Conservation (phyloP, 2,797 vertebrate genomes). For the Carcharodon carcharias region DNA sequence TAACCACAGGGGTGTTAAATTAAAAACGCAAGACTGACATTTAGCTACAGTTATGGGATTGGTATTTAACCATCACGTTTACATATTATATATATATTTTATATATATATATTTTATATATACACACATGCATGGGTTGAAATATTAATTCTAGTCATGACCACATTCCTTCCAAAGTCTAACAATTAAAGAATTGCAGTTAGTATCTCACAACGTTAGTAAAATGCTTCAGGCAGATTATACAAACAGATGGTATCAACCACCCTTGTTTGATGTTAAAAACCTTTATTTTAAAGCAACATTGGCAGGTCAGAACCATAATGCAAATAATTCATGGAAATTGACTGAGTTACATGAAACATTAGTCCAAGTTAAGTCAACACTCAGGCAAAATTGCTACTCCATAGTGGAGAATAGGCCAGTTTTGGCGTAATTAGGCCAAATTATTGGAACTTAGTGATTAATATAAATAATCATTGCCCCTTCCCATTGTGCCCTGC, state of each 20-base stretch:
- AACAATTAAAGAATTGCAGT: constrained; percentile 69
- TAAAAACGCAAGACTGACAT: constrained; percentile 50
- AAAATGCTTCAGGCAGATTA: constrained; percentile 54
- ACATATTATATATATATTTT: constrained; percentile 37
- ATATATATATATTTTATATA: too few relatives aligned
- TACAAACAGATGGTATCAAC: constrained; percentile 63
- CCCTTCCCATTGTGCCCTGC: too few relatives aligned
- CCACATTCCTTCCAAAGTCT: constrained; percentile 51
- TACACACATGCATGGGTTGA: constrained; percentile 45
- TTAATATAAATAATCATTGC: background rate
- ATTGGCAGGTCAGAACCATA: constrained; percentile 64
- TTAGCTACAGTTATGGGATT: constrained; percentile 56
- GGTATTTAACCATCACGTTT: constrained; percentile 57
- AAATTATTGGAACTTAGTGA: background rate
- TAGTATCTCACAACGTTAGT: constrained; percentile 54
- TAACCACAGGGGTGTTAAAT: constrained; percentile 47
- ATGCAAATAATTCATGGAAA: constrained; percentile 61
- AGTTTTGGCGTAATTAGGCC: constrained; percentile 46
- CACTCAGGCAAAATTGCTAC: constrained; percentile 52
- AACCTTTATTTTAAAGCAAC: constrained; percentile 55
- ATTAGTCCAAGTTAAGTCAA: constrained; percentile 59
- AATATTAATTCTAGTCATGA: constrained; percentile 64
- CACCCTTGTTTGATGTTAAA: constrained; percentile 61
- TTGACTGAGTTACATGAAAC: constrained; percentile 59
- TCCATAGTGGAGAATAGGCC: constrained; percentile 51